Evolutionary conservation across 2,888 invertebrate genomes (phyloP).

Genomic region (Metalampra italica): DNA sequence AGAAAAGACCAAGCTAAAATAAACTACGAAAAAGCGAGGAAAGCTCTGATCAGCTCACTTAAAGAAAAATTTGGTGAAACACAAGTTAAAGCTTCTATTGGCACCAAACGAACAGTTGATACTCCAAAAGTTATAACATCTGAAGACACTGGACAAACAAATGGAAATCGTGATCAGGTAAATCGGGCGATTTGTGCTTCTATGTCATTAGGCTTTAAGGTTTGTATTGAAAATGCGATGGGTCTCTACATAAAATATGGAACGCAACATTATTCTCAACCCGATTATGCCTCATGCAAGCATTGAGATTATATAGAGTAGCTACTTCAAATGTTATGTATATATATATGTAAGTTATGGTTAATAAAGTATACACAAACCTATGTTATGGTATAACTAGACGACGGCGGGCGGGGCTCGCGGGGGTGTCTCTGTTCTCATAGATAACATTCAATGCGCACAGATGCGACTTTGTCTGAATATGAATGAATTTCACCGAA

Average conservation of each 20-base stretch:
- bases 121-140: constrained; percentile 42
- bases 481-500: too few species aligned
- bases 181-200: constrained; percentile 28
- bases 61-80: constrained; percentile 55
- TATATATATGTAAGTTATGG: too few species aligned
- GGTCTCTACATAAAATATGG: neutral
- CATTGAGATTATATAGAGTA: too few species aligned
- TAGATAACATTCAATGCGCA: too few species aligned
- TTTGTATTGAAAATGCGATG: constrained; percentile 22
- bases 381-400: too few species aligned
- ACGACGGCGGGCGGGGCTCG: too few species aligned
- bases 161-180: constrained; percentile 49
- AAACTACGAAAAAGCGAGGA: constrained; percentile 57
- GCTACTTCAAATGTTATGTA: too few species aligned
- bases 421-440: too few species aligned
- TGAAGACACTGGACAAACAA: constrained; percentile 66
- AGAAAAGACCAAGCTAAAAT: constrained; percentile 54
- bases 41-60: constrained; percentile 64
- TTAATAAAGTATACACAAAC: too few species aligned
- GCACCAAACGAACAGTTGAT: constrained; percentile 39
- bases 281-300: too few species aligned
- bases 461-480: too few species aligned
- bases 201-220: constrained; percentile 33
- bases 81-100: constrained; percentile 24
- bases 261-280: neutral